Conservation (phyloP, 1,140 invertebrate genomes). For the Dendrolimus kikuchii region DNA sequence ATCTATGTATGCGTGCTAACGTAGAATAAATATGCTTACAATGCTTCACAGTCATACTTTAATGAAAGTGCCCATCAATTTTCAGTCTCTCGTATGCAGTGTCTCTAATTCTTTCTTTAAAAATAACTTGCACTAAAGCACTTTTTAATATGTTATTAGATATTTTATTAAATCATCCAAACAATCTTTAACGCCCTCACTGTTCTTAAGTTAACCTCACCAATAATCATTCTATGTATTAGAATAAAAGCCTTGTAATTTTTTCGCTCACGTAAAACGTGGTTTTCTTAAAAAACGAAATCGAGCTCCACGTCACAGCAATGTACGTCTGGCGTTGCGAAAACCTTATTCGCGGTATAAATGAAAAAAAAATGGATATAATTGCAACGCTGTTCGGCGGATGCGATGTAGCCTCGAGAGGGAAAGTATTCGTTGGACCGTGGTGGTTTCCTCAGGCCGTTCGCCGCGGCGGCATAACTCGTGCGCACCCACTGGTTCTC, state of each 20-base stretch:
- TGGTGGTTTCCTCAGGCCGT: conserved; percentile 32
- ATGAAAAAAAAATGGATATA: conserved; percentile 23
- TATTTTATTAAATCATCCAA: too few relatives aligned
- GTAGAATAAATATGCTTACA: too few relatives aligned
- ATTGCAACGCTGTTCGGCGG: conserved; percentile 20
- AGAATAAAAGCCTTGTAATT: conserved; percentile 11
- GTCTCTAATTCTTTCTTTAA: too few relatives aligned
- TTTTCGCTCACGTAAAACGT: conserved; percentile 18
- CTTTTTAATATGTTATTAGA: too few relatives aligned
- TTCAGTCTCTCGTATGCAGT: too few relatives aligned
- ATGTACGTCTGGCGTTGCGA: conserved; percentile 13
- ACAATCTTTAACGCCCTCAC: too few relatives aligned
- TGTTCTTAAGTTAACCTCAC: too few relatives aligned
- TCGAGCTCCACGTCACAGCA: conserved; percentile 21
- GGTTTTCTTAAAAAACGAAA: conserved; percentile 30
- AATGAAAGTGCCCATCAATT: not conserved
- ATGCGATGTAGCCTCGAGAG: conserved; percentile 36
- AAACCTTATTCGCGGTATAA: conserved; percentile 13
- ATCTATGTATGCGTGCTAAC: conserved; percentile 26
- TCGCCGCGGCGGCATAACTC: conserved; percentile 15
- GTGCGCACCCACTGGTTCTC: conserved; percentile 12
- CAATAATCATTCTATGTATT: too few relatives aligned
- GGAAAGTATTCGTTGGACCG: conserved; percentile 54
- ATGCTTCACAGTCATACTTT: not conserved
- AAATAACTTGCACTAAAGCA: too few relatives aligned